Conservation (phyloP, 2,888 invertebrate species). For the Hesperia comma region DNA sequence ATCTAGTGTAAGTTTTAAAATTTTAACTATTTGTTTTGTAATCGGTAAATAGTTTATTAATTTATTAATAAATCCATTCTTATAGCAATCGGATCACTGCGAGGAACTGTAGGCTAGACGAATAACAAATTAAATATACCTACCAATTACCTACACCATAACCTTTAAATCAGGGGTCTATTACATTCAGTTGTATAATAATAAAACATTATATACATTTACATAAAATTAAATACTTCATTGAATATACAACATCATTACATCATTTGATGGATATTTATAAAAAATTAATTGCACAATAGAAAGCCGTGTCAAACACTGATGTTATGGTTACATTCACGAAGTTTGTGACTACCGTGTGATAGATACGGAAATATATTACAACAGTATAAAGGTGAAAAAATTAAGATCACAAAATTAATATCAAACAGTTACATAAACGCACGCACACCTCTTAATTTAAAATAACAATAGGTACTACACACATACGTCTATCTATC, state of each 20-base stretch:
- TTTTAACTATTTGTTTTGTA: conserved; percentile 4
- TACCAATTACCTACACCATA: background rate
- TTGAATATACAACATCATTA: background rate
- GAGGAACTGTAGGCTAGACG: conserved; percentile 28
- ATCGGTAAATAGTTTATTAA: conserved; percentile 19
- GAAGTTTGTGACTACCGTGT: conserved; percentile 27
- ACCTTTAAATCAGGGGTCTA: background rate
- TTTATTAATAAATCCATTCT: conserved; percentile 14
- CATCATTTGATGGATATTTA: conserved; percentile 1
- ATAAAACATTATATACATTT: conserved; percentile 3
- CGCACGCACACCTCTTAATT: conserved; percentile 55
- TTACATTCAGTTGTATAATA: background rate
- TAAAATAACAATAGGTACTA: conserved; percentile 67
- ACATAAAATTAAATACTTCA: background rate
- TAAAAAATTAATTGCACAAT: background rate
- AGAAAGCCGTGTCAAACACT: conserved; percentile 12
- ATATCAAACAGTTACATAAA: conserved; percentile 55
- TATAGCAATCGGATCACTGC: conserved; percentile 7
- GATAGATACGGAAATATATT: conserved; percentile 34
- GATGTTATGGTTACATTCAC: conserved; percentile 6
- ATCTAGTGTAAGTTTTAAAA: conserved; percentile 15
- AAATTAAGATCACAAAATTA: conserved; percentile 42
- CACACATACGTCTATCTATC: conserved; percentile 66
- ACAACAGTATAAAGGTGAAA: conserved; percentile 29
- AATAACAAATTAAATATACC: background rate